These are phyloP conservation scores for Characodon lateralis DNA, from an alignment of 2,797 vertebrate species.

Conservation along the genomic window DNA sequence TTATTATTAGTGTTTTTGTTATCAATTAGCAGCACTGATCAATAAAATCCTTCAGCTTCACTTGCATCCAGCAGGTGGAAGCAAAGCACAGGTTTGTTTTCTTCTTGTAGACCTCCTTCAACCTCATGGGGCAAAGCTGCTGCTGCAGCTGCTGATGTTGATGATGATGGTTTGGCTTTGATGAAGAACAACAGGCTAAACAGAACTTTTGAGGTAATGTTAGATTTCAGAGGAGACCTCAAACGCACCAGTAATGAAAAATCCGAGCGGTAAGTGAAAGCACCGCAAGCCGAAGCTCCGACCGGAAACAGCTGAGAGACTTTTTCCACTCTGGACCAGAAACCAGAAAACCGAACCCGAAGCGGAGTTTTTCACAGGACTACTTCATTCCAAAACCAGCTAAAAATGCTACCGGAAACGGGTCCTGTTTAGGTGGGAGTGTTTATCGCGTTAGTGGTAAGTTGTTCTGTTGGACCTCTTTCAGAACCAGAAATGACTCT, in stretches of 20 bases:
- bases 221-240: background rate
- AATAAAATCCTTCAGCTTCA: background rate
- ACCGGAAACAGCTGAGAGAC: slow-evolving; percentile 3
- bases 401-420: background rate
- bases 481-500: background rate
- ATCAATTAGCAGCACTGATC: background rate
- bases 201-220: background rate
- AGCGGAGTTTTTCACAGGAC: background rate
- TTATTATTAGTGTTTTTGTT: background rate
- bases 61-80: background rate
- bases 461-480: background rate
- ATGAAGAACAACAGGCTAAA: background rate
- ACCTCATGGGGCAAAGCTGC: background rate
- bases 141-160: background rate
- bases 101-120: too few relatives aligned
- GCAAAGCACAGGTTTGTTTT: background rate
- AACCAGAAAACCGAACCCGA: background rate
- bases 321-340: background rate
- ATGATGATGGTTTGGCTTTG: background rate
- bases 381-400: background rate
- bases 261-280: slow-evolving; percentile 1
- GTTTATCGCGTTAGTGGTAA: background rate
- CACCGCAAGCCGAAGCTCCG: background rate
- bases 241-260: background rate
- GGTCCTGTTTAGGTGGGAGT: background rate